A percentile compares a stretch with the other conserved stretches of the same genome.
Conservation (phyloP, 2,888 invertebrate genomes). For the Caenorhabditis sp. region DNA sequence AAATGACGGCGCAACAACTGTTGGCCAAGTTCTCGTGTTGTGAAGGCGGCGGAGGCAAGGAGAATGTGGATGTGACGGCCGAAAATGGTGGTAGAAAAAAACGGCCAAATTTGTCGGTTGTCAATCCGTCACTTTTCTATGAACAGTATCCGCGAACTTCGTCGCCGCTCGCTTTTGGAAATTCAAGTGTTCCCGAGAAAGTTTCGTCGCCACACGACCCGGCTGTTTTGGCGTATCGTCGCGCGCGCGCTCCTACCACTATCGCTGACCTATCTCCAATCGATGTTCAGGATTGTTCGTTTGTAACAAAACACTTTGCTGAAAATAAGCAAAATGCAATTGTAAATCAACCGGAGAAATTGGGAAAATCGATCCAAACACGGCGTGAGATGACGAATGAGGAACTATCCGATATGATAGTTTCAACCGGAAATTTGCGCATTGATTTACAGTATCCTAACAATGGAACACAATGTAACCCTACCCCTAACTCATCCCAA, state of each 20-base stretch:
- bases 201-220: slow-evolving; percentile 30
- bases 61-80: not conserved
- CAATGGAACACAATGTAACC: not conserved
- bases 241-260: slow-evolving; percentile 11
- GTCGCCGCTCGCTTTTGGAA: slow-evolving; percentile 14
- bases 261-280: slow-evolving; percentile 35
- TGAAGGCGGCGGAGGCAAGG: not conserved
- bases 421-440: slow-evolving; percentile 34
- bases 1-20: not conserved
- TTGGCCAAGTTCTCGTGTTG: not conserved
- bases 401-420: slow-evolving; percentile 40
- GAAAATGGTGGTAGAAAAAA: slow-evolving; percentile 12
- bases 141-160: slow-evolving; percentile 39
- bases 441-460: slow-evolving; percentile 7
- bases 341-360: no score
- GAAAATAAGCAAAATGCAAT: not conserved
- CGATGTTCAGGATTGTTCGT: slow-evolving; percentile 27
- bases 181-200: slow-evolving; percentile 1
- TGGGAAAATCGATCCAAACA: not conserved
- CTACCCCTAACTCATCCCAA: no score
- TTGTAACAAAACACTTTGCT: slow-evolving; percentile 21
- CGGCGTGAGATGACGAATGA: slow-evolving; percentile 37
- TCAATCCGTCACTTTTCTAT: slow-evolving; percentile 37
- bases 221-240: slow-evolving; percentile 36
- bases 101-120: slow-evolving; percentile 33